phyloP scores from a whole-genome alignment of 2,888 invertebrate species.

The Gortyna flavago region DNA sequence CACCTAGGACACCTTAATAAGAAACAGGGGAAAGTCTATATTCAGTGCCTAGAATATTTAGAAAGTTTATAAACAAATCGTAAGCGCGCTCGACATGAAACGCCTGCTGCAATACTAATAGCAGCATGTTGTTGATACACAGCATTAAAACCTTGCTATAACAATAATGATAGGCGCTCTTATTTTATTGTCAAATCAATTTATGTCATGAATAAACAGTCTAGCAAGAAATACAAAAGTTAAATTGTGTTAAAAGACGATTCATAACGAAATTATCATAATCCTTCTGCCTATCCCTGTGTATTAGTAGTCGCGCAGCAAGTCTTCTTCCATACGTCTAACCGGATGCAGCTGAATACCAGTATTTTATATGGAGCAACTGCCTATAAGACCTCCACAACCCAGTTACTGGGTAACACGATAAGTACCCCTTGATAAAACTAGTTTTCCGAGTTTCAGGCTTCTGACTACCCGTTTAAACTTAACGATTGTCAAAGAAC shows the following conservation, averaged over 20 bases:
- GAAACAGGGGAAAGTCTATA: too few species aligned
- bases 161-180: conserved; percentile 4
- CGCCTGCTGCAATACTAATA: conserved; percentile 31
- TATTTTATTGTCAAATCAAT: background rate
- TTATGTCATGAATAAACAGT: background rate
- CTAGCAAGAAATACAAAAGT: background rate
- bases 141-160: background rate
- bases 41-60: too few species aligned
- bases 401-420: background rate
- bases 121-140: conserved; percentile 9
- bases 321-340: too few species aligned
- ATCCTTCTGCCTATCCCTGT: background rate
- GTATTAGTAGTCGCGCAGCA: too few species aligned
- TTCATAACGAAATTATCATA: background rate
- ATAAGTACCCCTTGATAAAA: background rate
- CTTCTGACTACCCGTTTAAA: background rate
- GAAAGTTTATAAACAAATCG: background rate
- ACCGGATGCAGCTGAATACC: background rate
- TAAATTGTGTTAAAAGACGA: background rate
- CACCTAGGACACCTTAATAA: too few species aligned
- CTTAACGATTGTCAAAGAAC: background rate
- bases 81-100: background rate
- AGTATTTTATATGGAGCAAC: background rate
- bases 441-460: background rate
- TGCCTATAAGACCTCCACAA: background rate